A percentile compares a stretch with the other conserved stretches of the same genome.
These are phyloP conservation scores for Hypomecis punctinalis DNA, from an alignment of 2,888 invertebrate species.

Conservation along the genomic window DNA sequence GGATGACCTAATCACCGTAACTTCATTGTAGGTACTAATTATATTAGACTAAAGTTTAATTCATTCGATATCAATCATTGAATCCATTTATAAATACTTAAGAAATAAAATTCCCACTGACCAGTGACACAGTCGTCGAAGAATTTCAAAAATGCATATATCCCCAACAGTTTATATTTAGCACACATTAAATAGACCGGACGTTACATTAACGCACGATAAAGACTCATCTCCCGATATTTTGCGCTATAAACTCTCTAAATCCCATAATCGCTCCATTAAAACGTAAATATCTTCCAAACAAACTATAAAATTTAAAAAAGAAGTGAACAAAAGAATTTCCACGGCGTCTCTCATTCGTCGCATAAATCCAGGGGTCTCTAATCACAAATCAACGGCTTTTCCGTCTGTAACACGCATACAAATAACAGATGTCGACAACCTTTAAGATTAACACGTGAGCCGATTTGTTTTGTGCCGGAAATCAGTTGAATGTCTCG, in stretches of 20 bases:
- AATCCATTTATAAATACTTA: not conserved
- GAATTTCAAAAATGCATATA: slow-evolving; percentile 15
- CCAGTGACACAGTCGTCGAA: slow-evolving; percentile 8
- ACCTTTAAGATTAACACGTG: slow-evolving; percentile 46
- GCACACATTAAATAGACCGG: slow-evolving; percentile 17
- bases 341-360: slow-evolving; percentile 51
- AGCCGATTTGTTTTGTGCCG: slow-evolving; percentile 30
- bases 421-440: slow-evolving; percentile 50
- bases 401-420: slow-evolving; percentile 61
- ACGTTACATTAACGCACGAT: slow-evolving; percentile 15
- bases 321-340: slow-evolving; percentile 48
- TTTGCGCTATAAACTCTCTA: slow-evolving; percentile 24
- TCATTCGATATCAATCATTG: slow-evolving; percentile 6
- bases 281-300: slow-evolving; percentile 32
- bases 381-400: slow-evolving; percentile 67
- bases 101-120: slow-evolving; percentile 1
- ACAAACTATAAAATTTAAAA: slow-evolving; percentile 34
- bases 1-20: too few species aligned
- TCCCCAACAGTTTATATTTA: slow-evolving; percentile 23
- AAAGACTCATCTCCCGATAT: slow-evolving; percentile 25
- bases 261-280: slow-evolving; percentile 32
- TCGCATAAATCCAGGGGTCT: slow-evolving; percentile 54
- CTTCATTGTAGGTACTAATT: too few species aligned
- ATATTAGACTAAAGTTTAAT: not conserved
- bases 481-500: slow-evolving; percentile 27